phyloP scores from a whole-genome alignment of 1,140 invertebrate genomes.

The Capitella teleta region DNA sequence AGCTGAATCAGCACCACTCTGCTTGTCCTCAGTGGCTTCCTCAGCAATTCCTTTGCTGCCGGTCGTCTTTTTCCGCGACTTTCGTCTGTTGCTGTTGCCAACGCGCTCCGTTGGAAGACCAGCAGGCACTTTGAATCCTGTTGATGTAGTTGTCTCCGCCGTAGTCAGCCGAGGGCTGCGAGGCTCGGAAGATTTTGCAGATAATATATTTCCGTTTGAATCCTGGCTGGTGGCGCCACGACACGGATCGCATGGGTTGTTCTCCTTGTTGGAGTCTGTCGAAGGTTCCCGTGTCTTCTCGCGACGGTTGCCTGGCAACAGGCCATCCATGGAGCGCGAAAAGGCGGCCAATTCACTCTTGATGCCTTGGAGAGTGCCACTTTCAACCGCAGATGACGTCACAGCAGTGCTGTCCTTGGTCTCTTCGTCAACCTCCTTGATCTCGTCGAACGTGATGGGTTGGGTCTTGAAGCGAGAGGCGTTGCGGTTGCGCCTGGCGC shows the following conservation, averaged over 20 bases:
- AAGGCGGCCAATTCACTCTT: constrained; percentile 29
- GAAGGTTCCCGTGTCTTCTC: neutral
- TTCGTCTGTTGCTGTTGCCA: no score
- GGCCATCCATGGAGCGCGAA: constrained; percentile 47
- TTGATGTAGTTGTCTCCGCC: no score
- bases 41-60: no score
- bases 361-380: constrained; percentile 13
- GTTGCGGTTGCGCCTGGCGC: constrained; percentile 15
- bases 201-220: neutral
- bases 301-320: constrained; percentile 28
- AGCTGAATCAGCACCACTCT: no score
- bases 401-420: no score
- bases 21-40: no score
- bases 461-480: constrained; percentile 53
- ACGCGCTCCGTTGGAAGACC: no score
- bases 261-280: neutral
- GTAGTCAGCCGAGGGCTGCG: neutral
- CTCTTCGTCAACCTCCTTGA: constrained; percentile 46
- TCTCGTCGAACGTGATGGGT: constrained; percentile 64
- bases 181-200: neutral
- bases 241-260: neutral
- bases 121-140: no score
- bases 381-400: neutral
- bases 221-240: neutral
- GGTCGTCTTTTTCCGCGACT: no score